Evolutionary conservation across 2,888 invertebrate genomes (phyloP).

Genomic region (Gerris lacustris): DNA sequence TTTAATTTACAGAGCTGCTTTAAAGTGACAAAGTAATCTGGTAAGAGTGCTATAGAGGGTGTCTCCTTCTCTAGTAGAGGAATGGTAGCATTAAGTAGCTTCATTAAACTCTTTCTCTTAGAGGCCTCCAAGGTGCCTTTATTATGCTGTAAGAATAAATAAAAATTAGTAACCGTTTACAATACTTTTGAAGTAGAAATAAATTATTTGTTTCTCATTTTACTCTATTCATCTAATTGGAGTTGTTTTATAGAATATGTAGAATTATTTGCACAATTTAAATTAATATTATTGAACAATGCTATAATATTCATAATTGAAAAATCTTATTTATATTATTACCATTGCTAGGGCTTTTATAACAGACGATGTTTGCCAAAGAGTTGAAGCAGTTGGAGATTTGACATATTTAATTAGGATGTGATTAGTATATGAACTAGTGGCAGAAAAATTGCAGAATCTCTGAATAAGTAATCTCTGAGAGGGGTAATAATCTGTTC

Average conservation of each 20-base stretch:
- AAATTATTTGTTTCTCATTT: too few species aligned
- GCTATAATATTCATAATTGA: too few species aligned
- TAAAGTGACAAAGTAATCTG: slow-evolving; percentile 4
- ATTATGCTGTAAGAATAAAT: background rate
- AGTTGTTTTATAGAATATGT: too few species aligned
- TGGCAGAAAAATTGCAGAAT: slow-evolving; percentile 4
- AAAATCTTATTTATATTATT: background rate
- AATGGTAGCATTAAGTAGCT: background rate
- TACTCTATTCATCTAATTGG: too few species aligned
- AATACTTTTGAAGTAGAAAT: background rate
- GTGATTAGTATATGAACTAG: background rate
- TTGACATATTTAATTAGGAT: slow-evolving; percentile 1
- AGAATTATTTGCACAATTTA: too few species aligned
- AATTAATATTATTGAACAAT: too few species aligned
- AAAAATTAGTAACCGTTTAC: background rate
- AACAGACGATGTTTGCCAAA: slow-evolving; percentile 4
- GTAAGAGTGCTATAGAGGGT: background rate
- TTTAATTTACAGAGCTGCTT: background rate
- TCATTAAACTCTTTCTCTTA: slow-evolving; percentile 1
- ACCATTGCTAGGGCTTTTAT: slow-evolving; percentile 4
- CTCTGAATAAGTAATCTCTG: slow-evolving; percentile 1
- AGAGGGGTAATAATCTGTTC: slow-evolving; percentile 1
- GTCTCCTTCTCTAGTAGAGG: background rate
- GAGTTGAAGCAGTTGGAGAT: background rate
- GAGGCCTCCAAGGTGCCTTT: background rate